Evolutionary conservation across 2,888 invertebrate species (phyloP).

Genomic region (Mythimna vitellina): DNA sequence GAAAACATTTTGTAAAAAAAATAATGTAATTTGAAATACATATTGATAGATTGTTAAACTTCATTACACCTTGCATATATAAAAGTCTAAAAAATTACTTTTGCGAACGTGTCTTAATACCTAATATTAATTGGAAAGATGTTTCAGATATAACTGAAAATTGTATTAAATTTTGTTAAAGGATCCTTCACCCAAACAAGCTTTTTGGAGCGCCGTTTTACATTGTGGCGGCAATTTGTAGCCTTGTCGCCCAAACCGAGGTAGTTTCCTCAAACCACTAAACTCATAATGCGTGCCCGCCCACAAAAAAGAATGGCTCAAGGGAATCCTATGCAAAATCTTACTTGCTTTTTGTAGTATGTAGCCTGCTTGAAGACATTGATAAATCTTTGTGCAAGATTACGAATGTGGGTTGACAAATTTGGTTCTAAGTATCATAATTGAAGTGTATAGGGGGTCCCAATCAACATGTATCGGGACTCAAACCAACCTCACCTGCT

Average conservation of each 20-base stretch:
- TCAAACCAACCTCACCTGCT: no score
- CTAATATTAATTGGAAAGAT: neutral
- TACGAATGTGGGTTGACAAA: neutral
- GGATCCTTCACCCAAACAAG: neutral
- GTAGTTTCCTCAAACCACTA: slow-evolving; percentile 21
- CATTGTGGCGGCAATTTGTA: neutral
- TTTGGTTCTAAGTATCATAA: no score
- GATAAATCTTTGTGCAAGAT: neutral
- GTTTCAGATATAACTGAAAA: neutral
- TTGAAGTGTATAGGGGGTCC: no score
- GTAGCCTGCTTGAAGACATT: neutral
- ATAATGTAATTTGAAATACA: neutral
- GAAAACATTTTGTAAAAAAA: no score
- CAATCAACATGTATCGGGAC: no score
- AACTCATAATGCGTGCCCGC: neutral
- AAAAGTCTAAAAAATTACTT: neutral
- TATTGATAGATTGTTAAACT: neutral
- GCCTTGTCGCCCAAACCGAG: neutral
- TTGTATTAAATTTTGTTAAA: neutral
- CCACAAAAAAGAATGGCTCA: neutral
- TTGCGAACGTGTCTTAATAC: neutral
- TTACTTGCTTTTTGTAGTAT: slow-evolving; percentile 5
- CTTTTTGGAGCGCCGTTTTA: neutral
- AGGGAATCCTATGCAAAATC: slow-evolving; percentile 29
- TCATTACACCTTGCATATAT: neutral